Percentiles rank a stretch among this genome's conserved stretches.
Evolutionary conservation across 1,140 invertebrate species (phyloP).

Genomic region (Brachionus rotundiformis): DNA sequence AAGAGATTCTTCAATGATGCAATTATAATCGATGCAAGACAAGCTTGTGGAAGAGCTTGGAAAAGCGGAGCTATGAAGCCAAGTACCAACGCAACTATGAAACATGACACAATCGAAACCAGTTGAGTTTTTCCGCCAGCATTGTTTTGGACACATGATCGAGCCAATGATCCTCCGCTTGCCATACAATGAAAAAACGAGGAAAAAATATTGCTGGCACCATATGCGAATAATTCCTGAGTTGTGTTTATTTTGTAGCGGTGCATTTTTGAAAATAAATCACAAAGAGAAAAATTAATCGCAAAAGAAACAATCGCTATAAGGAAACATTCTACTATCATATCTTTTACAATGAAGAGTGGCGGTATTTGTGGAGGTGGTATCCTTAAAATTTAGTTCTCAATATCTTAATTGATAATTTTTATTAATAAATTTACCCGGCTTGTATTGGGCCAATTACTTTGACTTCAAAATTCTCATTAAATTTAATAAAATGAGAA

Average conservation of each 20-base stretch:
- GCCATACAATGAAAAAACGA: conserved; percentile 68
- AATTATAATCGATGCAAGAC: conserved; percentile 65
- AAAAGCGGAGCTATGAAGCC: conserved; percentile 65
- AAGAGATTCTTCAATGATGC: conserved; percentile 66
- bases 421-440: too few relatives aligned
- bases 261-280: conserved; percentile 31
- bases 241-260: conserved; percentile 25
- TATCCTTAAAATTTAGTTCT: conserved; percentile 42
- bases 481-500: conserved; percentile 18
- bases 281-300: conserved; percentile 23
- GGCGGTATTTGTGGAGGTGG: conserved; percentile 15
- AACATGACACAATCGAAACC: conserved; percentile 23
- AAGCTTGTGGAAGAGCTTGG: conserved; percentile 58
- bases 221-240: conserved; percentile 67
- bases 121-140: conserved; percentile 65
- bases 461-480: conserved; percentile 2
- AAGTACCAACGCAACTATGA: conserved; percentile 66
- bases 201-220: conserved; percentile 64
- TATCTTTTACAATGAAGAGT: conserved; percentile 18
- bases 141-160: conserved; percentile 64
- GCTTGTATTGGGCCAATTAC: neutral
- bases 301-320: conserved; percentile 36
- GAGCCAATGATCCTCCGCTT: conserved; percentile 66
- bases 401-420: too few relatives aligned
- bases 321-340: neutral